Evolutionary conservation across 2,113 vertebrate species (phyloP).

Genomic region (Anoplopoma fimbria): DNA sequence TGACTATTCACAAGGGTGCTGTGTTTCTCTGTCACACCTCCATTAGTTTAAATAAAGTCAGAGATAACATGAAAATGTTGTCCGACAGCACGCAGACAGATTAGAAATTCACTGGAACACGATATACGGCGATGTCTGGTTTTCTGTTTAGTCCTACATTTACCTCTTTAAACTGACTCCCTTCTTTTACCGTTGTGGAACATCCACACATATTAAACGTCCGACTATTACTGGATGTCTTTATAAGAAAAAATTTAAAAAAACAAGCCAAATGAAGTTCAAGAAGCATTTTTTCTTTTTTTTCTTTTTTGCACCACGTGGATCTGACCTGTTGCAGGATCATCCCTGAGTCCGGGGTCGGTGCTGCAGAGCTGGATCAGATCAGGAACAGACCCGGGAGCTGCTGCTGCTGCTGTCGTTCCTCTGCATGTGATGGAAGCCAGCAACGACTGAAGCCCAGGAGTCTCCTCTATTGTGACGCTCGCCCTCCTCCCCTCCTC

Average conservation of each 20-base stretch:
- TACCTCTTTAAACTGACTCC: no score
- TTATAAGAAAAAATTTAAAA: no score
- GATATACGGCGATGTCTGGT: background rate
- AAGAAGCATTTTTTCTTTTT: no score
- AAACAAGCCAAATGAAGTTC: no score
- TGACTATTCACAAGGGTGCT: background rate
- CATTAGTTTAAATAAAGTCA: background rate
- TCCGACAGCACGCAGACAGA: background rate
- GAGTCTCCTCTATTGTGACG: conserved; percentile 32
- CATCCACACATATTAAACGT: background rate
- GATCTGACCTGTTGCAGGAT: conserved; percentile 66
- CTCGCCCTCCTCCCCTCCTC: background rate
- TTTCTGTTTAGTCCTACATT: background rate
- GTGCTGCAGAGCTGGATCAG: conserved; percentile 10
- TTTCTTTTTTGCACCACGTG: no score
- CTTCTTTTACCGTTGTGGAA: background rate
- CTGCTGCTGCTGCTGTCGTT: conserved; percentile 38
- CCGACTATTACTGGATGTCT: background rate
- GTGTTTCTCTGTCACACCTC: background rate
- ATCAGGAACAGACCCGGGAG: conserved; percentile 9
- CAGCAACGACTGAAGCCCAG: conserved; percentile 28
- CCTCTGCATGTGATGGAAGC: conserved; percentile 20
- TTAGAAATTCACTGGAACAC: background rate
- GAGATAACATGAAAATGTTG: background rate
- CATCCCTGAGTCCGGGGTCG: conserved; percentile 25